These are phyloP conservation scores for Gracilinanus agilis DNA, from an alignment of 2,113 vertebrate genomes.

Conservation along the genomic window DNA sequence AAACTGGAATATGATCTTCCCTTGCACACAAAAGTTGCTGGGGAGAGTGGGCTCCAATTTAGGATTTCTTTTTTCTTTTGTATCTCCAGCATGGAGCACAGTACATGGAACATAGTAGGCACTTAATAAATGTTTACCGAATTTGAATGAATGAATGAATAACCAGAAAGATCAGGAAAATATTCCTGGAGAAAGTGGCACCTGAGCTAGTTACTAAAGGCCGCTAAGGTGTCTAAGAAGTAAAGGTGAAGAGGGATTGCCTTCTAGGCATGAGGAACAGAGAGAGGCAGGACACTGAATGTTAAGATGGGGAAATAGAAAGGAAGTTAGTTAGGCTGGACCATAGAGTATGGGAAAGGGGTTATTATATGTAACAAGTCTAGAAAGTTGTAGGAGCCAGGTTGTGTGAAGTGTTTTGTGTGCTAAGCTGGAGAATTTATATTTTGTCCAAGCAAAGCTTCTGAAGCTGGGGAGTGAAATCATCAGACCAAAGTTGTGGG, in stretches of 20 bases:
- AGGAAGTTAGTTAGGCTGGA: not conserved
- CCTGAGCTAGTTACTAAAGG: not conserved
- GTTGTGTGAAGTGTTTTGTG: slow-evolving; percentile 4
- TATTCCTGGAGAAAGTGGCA: not conserved
- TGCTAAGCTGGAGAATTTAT: slow-evolving; percentile 30
- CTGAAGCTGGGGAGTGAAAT: not conserved
- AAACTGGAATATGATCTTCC: no score
- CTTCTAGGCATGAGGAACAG: not conserved
- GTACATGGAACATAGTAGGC: not conserved
- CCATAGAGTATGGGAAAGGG: not conserved
- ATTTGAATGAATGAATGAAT: not conserved
- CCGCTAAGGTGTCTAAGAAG: not conserved
- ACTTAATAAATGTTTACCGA: not conserved
- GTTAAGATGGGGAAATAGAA: not conserved
- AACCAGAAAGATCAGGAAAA: not conserved
- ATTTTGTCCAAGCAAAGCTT: not conserved
- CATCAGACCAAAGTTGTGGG: slow-evolving; percentile 27
- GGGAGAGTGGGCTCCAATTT: no score
- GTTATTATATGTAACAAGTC: not conserved
- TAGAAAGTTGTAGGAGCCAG: not conserved
- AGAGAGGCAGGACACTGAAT: not conserved
- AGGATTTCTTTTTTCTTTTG: not conserved
- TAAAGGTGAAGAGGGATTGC: not conserved
- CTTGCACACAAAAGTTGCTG: no score
- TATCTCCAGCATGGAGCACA: not conserved